These are phyloP conservation scores for Colius striatus DNA, from an alignment of 2,113 vertebrate species.

Conservation along the genomic window DNA sequence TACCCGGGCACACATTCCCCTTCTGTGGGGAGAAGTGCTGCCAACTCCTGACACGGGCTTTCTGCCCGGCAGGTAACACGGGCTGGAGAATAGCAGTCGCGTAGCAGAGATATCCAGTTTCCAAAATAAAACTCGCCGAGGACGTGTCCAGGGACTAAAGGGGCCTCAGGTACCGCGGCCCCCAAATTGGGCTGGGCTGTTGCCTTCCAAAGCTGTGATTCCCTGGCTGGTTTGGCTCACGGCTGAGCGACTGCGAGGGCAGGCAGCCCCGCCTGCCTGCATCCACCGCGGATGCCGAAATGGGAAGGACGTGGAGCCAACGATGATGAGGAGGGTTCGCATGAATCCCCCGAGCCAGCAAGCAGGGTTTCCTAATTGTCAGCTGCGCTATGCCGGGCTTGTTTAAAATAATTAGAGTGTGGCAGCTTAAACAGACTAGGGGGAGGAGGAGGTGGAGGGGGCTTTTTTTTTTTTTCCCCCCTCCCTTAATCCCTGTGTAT, in stretches of 20 bases:
- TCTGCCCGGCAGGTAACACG: neutral
- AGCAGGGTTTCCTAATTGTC: slow-evolving; percentile 82
- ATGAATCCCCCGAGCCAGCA: slow-evolving; percentile 74
- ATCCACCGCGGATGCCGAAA: slow-evolving; percentile 54
- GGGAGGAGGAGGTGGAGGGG: neutral
- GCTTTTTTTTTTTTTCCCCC: neutral
- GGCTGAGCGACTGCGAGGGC: slow-evolving; percentile 57
- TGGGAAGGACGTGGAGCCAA: slow-evolving; percentile 65
- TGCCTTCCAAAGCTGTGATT: slow-evolving; percentile 34
- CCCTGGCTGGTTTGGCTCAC: slow-evolving; percentile 60
- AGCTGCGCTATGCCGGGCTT: slow-evolving; percentile 77
- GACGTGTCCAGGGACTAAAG: neutral
- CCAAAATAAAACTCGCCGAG: neutral
- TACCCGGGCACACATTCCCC: neutral
- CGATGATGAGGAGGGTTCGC: slow-evolving; percentile 70
- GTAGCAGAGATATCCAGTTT: neutral
- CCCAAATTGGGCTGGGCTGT: neutral
- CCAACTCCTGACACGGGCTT: neutral
- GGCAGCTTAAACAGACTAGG: slow-evolving; percentile 53
- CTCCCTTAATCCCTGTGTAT: slow-evolving; percentile 41
- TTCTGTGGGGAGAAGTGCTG: neutral
- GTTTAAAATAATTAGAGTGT: slow-evolving; percentile 85
- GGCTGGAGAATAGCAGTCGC: neutral
- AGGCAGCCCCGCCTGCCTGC: slow-evolving; percentile 66
- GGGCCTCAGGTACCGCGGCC: neutral